Evolutionary conservation across 2,113 vertebrate genomes (phyloP), one percentile per base, ranked within the genome.

Genomic region (Steatornis caripensis): DNA sequence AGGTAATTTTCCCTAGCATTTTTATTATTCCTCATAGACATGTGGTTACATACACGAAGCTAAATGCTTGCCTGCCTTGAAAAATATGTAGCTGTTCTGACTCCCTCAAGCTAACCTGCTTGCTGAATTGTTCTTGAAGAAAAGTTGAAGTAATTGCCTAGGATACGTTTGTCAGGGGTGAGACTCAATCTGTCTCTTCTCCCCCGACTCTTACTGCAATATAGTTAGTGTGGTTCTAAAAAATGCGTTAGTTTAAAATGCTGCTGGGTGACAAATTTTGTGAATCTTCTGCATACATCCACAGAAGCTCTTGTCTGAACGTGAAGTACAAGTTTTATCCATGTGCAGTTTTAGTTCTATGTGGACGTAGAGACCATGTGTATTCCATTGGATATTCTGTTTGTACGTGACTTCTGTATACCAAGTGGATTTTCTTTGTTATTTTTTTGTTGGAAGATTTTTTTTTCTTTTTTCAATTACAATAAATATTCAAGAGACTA

Each of bases 401-500:
- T 98, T 98, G 95, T 98, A 96, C 98, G 98, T 98, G 98, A 98
- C 90, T 98, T 98, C 98, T 98, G 97, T 98, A 98, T 97, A 97
- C 93, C 93, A 97, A 98, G 98, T 96, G 96, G 78, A 74, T 85
- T 96, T 95, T 94, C 49, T 92, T 98, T 78, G 58, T 94, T 98
- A 78, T n/a, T 69, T 91, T 97, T 95, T 91, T 94, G 89, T 95
- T 98, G 91, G 34, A 82, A 55, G 64, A 49, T 98, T 98, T 45
- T 66, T 95, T 97, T 98, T 97, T 97, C n/a, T 45, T 94, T 98
- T 98, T 98, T 97, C 98, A 27, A 98, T 98, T 96, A 98, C 97
- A 99, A 98, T 98, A 99, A 99, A 99, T 98, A 99, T 99, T 97
- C 95, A 94, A 98, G 90, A 97, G 97, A 98, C 95, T 98, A 97